phyloP scores from a whole-genome alignment of 2,888 invertebrate genomes.

The Venusia cambrica region DNA sequence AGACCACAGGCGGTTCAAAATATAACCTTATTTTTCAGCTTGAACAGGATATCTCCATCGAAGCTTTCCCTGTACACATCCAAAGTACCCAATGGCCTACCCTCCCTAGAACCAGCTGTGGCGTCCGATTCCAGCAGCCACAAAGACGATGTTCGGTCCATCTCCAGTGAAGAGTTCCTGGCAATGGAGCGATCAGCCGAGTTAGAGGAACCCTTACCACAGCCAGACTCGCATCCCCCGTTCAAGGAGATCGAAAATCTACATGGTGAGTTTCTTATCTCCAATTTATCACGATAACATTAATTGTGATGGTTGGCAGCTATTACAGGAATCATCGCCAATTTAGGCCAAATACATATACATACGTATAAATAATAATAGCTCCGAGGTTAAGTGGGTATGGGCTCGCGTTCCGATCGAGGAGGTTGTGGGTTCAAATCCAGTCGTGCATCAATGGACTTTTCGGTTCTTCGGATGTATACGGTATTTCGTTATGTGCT shows the following conservation, averaged over 20 bases:
- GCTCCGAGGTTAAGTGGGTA: no score
- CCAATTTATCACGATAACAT: background rate
- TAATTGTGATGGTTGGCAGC: background rate
- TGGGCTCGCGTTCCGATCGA: no score
- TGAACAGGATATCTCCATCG: constrained; percentile 73
- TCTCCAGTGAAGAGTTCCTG: constrained; percentile 72
- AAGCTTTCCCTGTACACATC: constrained; percentile 66
- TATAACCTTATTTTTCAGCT: constrained; percentile 40
- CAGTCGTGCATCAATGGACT: no score
- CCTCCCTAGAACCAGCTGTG: constrained; percentile 52
- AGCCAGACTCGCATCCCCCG: constrained; percentile 38
- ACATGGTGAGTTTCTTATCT: constrained; percentile 41
- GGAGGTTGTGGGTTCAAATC: no score
- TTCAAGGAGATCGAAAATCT: constrained; percentile 52
- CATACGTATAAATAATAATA: no score
- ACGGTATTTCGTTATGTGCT: no score
- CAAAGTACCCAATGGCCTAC: constrained; percentile 57
- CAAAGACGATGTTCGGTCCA: constrained; percentile 62
- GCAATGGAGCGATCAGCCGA: constrained; percentile 76
- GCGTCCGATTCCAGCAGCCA: constrained; percentile 62
- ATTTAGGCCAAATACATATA: no score
- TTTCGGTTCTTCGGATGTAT: no score
- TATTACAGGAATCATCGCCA: no score
- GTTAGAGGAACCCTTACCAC: constrained; percentile 48
- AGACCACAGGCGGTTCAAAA: no score